A percentile compares a stretch with the other conserved stretches of the same genome.
Conservation (phyloP, 2,888 invertebrate genomes). For the Malacosoma neustria region DNA sequence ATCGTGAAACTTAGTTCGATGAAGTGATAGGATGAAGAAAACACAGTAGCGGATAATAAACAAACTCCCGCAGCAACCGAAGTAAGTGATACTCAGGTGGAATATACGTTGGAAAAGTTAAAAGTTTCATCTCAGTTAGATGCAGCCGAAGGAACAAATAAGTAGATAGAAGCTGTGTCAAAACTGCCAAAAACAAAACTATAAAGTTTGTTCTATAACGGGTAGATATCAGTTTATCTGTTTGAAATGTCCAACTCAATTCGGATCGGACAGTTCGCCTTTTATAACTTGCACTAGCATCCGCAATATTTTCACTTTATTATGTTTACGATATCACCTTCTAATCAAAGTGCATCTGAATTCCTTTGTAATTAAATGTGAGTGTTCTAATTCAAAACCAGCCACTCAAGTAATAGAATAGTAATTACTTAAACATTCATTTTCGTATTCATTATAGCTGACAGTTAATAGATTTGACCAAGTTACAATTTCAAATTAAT, state of each 20-base stretch:
- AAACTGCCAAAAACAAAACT: constrained; percentile 76
- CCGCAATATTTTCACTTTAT: constrained; percentile 23
- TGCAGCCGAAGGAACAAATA: constrained; percentile 68
- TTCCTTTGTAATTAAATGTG: constrained; percentile 27
- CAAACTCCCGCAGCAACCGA: constrained; percentile 35
- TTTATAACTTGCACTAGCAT: constrained; percentile 34
- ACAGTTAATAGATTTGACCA: constrained; percentile 33
- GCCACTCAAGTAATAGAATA: constrained; percentile 25
- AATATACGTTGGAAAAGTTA: constrained; percentile 60
- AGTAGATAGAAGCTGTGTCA: constrained; percentile 69
- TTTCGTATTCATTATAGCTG: constrained; percentile 37
- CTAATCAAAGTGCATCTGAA: constrained; percentile 22
- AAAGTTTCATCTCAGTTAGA: constrained; percentile 62
- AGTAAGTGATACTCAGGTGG: constrained; percentile 54
- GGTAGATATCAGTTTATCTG: constrained; percentile 68
- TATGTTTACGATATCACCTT: constrained; percentile 18
- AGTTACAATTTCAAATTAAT: constrained; percentile 36
- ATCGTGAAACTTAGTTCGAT: background rate
- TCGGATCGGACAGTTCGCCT: constrained; percentile 41
- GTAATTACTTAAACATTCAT: constrained; percentile 41
- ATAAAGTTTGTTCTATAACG: constrained; percentile 71
- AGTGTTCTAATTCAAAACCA: constrained; percentile 33
- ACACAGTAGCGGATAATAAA: constrained; percentile 30
- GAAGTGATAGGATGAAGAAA: constrained; percentile 1
- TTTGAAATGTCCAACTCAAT: constrained; percentile 68